phyloP scores from a whole-genome alignment of 2,888 invertebrate genomes.

The Harmothoe impar region DNA sequence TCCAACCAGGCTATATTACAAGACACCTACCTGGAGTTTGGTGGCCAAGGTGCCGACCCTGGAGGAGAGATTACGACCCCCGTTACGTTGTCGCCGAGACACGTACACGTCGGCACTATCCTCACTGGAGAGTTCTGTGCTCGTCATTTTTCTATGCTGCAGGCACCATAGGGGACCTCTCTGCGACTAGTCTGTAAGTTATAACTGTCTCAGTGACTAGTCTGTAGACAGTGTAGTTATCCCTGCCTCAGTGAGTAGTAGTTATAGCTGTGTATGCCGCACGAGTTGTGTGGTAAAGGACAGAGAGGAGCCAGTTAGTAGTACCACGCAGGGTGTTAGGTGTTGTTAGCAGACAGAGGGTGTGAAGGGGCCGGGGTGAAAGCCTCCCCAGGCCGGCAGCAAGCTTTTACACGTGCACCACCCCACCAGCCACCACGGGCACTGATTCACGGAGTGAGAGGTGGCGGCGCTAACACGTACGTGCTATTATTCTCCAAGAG shows the following conservation, averaged over 20 bases:
- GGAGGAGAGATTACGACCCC: background rate
- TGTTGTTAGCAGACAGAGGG: background rate
- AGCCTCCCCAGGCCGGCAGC: background rate
- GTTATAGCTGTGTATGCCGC: too few species aligned
- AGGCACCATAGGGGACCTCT: background rate
- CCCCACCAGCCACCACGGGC: background rate
- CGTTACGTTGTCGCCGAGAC: constrained; percentile 27
- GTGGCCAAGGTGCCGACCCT: constrained; percentile 39
- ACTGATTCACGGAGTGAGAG: background rate
- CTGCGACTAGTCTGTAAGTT: background rate
- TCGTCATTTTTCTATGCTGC: constrained; percentile 13
- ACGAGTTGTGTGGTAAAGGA: too few species aligned
- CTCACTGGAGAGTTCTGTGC: constrained; percentile 56
- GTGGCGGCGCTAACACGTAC: background rate
- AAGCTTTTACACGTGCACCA: constrained; percentile 22
- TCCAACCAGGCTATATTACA: background rate
- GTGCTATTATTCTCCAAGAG: too few species aligned
- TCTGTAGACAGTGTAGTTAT: too few species aligned
- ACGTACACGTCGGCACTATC: constrained; percentile 30
- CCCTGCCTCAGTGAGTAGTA: too few species aligned
- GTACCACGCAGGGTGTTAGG: background rate
- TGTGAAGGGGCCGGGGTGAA: background rate
- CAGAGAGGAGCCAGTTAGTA: background rate
- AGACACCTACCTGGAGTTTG: constrained; percentile 47
- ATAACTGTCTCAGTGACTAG: too few species aligned